These are phyloP conservation scores for Luperina nickerlii DNA, from an alignment of 2,888 invertebrate genomes.

Conservation along the genomic window DNA sequence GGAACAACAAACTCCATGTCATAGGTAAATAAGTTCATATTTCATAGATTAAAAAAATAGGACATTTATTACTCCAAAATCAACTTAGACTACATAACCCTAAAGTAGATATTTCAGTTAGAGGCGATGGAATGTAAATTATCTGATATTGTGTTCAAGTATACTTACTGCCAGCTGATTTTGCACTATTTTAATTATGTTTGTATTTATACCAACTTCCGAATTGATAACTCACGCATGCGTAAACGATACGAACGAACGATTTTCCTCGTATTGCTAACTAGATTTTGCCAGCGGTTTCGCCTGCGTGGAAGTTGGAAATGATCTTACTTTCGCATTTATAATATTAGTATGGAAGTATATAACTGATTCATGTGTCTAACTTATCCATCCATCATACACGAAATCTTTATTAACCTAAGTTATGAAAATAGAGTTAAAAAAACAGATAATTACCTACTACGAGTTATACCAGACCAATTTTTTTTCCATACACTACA, in stretches of 20 bases:
- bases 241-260: not conserved
- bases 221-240: not conserved
- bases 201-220: conserved; percentile 16
- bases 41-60: not conserved
- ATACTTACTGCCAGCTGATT: not conserved
- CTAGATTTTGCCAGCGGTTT: not conserved
- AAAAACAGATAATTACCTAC: not conserved
- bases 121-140: not conserved
- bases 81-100: not conserved
- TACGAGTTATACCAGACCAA: too few relatives aligned
- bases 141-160: not conserved
- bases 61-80: not conserved
- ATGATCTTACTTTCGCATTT: not conserved
- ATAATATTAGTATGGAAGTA: not conserved
- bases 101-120: not conserved
- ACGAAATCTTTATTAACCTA: not conserved
- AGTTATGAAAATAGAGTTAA: not conserved
- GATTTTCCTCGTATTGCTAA: conserved; percentile 20
- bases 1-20: not conserved
- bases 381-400: not conserved
- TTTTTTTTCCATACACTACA: not conserved
- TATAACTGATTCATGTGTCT: not conserved
- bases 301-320: not conserved
- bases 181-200: not conserved
- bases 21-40: not conserved